Percentiles rank a stretch among this genome's conserved stretches.
phyloP scores from a whole-genome alignment of 2,888 invertebrate species.

The Meghimatium bilineatum region DNA sequence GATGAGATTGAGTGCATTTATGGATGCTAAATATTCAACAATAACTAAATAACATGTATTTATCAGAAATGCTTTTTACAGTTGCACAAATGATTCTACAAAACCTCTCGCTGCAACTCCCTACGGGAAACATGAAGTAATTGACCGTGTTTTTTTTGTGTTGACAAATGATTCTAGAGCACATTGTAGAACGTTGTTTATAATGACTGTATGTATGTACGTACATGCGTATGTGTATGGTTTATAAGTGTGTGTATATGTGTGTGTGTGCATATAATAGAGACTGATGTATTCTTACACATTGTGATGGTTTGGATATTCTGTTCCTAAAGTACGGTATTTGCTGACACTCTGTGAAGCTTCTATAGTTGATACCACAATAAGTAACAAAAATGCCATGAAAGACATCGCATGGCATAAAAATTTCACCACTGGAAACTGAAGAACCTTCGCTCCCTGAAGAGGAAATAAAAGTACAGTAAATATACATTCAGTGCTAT shows the following conservation, averaged over 20 bases:
- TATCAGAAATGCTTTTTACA: too few relatives aligned
- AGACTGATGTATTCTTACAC: neutral
- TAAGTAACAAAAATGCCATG: constrained; percentile 69
- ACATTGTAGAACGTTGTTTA: too few relatives aligned
- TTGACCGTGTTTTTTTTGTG: too few relatives aligned
- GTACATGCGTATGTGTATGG: neutral
- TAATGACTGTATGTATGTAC: too few relatives aligned
- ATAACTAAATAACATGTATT: too few relatives aligned
- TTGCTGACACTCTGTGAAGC: constrained; percentile 58
- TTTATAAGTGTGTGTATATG: neutral
- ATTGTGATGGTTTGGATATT: constrained; percentile 50
- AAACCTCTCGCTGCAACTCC: too few relatives aligned
- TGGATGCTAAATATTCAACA: too few relatives aligned
- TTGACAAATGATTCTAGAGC: too few relatives aligned
- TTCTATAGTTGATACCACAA: constrained; percentile 66
- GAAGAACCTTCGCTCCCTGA: constrained; percentile 66
- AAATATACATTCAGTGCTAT: too few relatives aligned
- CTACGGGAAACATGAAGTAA: too few relatives aligned
- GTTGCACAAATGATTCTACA: too few relatives aligned
- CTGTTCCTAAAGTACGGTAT: constrained; percentile 48
- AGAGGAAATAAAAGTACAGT: neutral
- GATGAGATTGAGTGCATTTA: too few relatives aligned
- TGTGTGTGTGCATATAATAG: neutral
- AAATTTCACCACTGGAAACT: constrained; percentile 75
- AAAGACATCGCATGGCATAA: constrained; percentile 72